These are phyloP conservation scores for Aythya baeri DNA, from an alignment of 2,113 vertebrate genomes.

Conservation along the genomic window DNA sequence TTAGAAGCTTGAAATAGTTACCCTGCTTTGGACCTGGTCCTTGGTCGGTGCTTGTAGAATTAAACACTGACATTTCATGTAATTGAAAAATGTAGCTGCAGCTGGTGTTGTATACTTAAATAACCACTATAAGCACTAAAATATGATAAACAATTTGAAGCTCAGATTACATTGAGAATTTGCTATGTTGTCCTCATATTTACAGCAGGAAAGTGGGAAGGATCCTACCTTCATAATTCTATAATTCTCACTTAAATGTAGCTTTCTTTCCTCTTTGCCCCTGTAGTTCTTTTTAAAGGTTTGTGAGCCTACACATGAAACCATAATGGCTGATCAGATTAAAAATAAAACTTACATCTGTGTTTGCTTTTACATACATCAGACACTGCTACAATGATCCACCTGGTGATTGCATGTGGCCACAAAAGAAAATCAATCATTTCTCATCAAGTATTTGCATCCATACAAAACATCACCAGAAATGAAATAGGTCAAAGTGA, in stretches of 20 bases:
- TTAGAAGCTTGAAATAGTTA: neutral
- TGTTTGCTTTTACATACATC: neutral
- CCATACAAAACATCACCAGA: neutral
- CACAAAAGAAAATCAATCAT: neutral
- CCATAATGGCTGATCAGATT: neutral
- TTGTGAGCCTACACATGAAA: neutral
- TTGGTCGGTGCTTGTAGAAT: neutral
- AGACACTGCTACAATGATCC: neutral
- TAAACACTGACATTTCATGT: neutral
- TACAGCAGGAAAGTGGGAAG: neutral
- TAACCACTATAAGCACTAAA: neutral
- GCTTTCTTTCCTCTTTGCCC: neutral
- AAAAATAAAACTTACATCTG: neutral
- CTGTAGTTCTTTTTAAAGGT: neutral
- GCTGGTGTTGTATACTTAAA: neutral
- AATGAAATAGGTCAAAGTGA: neutral
- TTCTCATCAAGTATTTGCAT: neutral
- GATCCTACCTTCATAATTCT: neutral
- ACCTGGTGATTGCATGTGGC: neutral
- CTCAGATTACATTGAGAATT: neutral
- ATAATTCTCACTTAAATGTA: neutral
- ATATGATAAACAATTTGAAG: neutral
- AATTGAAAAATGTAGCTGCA: neutral
- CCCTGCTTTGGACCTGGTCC: neutral
- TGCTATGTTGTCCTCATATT: neutral